Evolutionary conservation across 2,888 invertebrate genomes (phyloP).

Genomic region (Siphonodentalium dalli): DNA sequence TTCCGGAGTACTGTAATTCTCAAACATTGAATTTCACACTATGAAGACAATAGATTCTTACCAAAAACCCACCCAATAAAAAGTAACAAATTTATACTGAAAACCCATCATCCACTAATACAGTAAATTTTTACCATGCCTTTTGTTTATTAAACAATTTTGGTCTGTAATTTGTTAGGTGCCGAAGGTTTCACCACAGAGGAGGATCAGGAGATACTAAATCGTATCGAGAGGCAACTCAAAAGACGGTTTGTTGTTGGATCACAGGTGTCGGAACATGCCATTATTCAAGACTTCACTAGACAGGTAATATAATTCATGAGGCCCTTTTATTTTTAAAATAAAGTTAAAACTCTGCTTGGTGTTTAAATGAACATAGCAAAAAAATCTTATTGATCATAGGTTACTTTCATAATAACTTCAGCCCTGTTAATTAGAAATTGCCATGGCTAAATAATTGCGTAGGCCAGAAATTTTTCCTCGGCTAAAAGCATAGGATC

Average conservation of each 20-base stretch:
- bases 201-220: conserved; percentile 89
- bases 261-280: conserved; percentile 94
- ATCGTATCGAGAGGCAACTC: conserved; percentile 90
- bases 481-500: too few relatives aligned
- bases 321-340: not conserved
- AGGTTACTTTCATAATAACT: too few relatives aligned
- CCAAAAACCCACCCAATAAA: too few relatives aligned
- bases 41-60: too few relatives aligned
- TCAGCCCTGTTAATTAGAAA: too few relatives aligned
- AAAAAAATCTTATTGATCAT: too few relatives aligned
- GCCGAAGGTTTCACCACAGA: conserved; percentile 98
- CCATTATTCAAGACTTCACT: conserved; percentile 84
- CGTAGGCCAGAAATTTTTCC: too few relatives aligned
- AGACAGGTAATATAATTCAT: conserved; percentile 65
- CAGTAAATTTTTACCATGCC: not conserved
- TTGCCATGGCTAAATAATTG: too few relatives aligned
- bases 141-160: not conserved
- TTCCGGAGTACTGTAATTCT: too few relatives aligned
- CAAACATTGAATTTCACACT: too few relatives aligned
- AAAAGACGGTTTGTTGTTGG: conserved; percentile 88
- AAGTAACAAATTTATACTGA: too few relatives aligned
- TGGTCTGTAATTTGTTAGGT: conserved; percentile 68
- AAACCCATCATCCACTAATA: too few relatives aligned
- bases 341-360: not conserved
- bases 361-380: not conserved